Base-by-base conservation (phyloP, 2,113 vertebrate genomes). In the Saimiri boliviensis region DNA sequence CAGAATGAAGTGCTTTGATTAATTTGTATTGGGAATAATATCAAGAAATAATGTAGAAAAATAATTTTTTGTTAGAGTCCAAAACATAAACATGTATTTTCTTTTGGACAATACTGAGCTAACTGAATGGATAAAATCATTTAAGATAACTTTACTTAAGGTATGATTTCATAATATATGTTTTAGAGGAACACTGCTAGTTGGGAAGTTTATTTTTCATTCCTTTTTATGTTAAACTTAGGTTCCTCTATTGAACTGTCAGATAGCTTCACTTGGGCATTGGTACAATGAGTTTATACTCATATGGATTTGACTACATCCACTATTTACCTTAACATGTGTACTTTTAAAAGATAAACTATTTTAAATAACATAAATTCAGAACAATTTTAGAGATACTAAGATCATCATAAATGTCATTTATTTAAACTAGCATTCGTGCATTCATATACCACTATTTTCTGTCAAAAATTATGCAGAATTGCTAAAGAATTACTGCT, bases 1-100 rank as follows among this genome's bases (percentile, higher is more conserved):
- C 49, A 95, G 70, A 88, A 89, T n/a, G 45, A 96, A 94, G 68
- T 52, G 37, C 45, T 97, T 96, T 95, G 87, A 86, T 80, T 94
- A 63, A 80, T 52, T 89, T 90, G 32, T 40, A 42, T 81, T 21
- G 25, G 40, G 17, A 90, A 5, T 70, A 92, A 86, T n/a, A 74
- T 88, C 52, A 89, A 97, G 70, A 91, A 84, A 14, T n/a, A 58
- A 52, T 45, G 3, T 7, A 6, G 73, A 63, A 96, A 94, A 83
- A 92, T 76, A 60, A 73, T n/a, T 79, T 84, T 47, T 58, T 87
- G 42, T 63, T 86, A 77, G 66, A 95, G 88, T 93, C 88, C 73
- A 88, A 42, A 91, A 77, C 52, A 81, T 80, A 45, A 80, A 30
- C 45, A 66, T 66, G 30, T 58, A 60, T 88, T 91, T 91, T 91